Base-by-base conservation (phyloP, 2,113 vertebrate species). In the Onychorhynchus coronatus region DNA sequence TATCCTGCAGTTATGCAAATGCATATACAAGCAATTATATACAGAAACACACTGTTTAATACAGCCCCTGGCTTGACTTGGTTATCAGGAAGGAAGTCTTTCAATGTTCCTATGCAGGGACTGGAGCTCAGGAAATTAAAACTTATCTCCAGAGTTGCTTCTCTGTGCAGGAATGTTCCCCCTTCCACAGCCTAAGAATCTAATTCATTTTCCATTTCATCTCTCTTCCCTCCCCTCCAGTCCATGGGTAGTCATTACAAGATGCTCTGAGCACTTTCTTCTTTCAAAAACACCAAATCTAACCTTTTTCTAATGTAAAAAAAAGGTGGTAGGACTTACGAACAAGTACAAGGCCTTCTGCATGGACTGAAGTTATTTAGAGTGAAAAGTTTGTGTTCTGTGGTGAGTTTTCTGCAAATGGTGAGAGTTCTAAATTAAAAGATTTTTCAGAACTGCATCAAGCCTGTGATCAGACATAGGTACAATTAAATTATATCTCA, bases 121-220 rank as follows among this genome's bases (percentile, higher is more conserved):
- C 65, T 58, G 76, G 42, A 95, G 91, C 89, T 95, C 96, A 97
- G 77, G 82, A 97, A 97, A 97, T 96, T 92, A 97, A 97, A 97
- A 96, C 47, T 94, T 62, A 93, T 96, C 89, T 94, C 86, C 35
- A 91, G 90, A 97, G 93, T 94, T 7, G 78, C 76, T 97, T 96
- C 91, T 95, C 74, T 93, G 78, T 41, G 47, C 82, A 97, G 91
- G 95, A 95, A 94, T 97, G 93, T 89, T 96, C 84, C 77, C 81
- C 74, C 86, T 91, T 92, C 92, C 87, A 94, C 74, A 67, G 88
- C 61, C 42, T 77, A 86, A 65, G 76, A 94, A 96, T 95, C 67
- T 71, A 50, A 97, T 83, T 95, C 74, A 3, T 95, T 97, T 93
- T 95, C 78, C 68, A 91, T 62, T 92, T 97, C 92, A 89, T 61